phyloP scores from a whole-genome alignment of 2,888 invertebrate species.

The Ashinkailepas kermadecensis region DNA sequence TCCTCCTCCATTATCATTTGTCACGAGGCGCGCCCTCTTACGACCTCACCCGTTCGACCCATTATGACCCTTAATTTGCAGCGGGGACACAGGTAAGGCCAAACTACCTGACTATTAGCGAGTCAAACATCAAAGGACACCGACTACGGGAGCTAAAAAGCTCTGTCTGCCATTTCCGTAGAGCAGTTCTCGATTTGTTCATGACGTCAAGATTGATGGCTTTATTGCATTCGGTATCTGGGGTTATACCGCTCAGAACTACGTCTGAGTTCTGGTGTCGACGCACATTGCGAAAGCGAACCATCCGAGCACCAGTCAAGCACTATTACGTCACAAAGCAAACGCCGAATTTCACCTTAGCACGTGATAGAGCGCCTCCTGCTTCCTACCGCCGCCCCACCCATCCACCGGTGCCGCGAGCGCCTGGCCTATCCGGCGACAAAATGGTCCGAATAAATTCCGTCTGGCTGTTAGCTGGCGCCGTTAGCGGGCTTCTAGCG shows the following conservation, averaged over 20 bases:
- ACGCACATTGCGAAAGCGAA: no score
- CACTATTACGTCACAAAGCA: background rate
- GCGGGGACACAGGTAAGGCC: background rate
- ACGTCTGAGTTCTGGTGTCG: no score
- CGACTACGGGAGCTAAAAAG: background rate
- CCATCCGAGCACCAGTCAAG: no score
- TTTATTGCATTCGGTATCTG: background rate
- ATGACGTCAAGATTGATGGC: background rate
- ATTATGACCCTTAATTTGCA: slow-evolving; percentile 6
- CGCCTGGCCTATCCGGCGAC: no score
- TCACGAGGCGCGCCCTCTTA: background rate
- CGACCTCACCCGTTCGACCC: background rate
- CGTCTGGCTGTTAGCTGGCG: background rate
- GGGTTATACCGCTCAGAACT: background rate
- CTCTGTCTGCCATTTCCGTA: background rate
- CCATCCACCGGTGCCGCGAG: background rate
- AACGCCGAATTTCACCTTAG: background rate
- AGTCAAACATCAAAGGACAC: background rate
- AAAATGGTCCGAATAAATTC: background rate
- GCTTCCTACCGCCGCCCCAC: background rate
- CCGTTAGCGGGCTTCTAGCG: background rate
- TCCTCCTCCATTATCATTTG: slow-evolving; percentile 11
- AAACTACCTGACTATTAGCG: background rate
- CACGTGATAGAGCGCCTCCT: background rate
- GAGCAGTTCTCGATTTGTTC: background rate